Conservation (phyloP, 2,113 vertebrate species). For the Odocoileus virginianus region DNA sequence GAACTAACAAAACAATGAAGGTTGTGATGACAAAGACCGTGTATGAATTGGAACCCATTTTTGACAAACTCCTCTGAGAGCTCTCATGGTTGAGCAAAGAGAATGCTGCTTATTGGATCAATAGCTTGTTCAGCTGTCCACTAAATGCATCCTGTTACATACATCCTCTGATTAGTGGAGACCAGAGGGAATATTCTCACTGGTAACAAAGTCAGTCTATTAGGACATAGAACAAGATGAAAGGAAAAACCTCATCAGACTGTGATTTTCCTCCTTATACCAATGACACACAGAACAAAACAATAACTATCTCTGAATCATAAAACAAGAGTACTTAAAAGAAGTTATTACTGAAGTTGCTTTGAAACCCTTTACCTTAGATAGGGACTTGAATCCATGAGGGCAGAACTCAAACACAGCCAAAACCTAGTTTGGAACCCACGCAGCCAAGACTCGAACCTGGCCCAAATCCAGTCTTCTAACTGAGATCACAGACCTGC, state of each 20-base stretch:
- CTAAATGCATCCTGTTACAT: background rate
- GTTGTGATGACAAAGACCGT: background rate
- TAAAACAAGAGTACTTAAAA: background rate
- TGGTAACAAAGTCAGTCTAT: background rate
- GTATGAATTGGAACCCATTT: background rate
- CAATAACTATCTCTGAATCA: background rate
- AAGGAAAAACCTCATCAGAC: background rate
- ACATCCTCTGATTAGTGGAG: background rate
- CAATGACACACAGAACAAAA: background rate
- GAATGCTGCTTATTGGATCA: background rate
- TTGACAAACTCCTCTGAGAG: background rate
- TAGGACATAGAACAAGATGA: background rate
- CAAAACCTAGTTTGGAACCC: background rate
- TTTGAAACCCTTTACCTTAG: background rate
- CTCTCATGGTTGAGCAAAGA: background rate
- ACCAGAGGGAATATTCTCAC: background rate
- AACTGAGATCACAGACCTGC: background rate
- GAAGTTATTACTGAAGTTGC: rapidly evolving
- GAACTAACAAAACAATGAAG: no score
- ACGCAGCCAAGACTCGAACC: background rate
- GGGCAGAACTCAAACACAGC: background rate
- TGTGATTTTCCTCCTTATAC: background rate
- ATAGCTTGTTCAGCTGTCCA: background rate
- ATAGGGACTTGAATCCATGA: background rate
- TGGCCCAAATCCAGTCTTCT: background rate